Evolutionary conservation across 2,888 invertebrate genomes (phyloP).

Genomic region (Chrysomela aeneicollis): DNA sequence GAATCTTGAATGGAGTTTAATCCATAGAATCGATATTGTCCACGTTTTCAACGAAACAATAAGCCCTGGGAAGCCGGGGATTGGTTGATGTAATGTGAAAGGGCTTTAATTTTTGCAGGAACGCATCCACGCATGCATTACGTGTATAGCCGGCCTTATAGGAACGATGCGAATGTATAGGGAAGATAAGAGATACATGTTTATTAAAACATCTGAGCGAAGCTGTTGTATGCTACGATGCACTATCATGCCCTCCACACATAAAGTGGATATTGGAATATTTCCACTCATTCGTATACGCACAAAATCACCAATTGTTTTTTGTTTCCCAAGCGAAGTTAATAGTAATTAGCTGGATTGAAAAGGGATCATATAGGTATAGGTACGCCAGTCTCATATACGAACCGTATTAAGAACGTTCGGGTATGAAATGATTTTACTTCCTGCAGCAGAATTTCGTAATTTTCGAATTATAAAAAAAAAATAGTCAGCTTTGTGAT

Average conservation of each 20-base stretch:
- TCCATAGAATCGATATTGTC: background rate
- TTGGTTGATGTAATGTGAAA: background rate
- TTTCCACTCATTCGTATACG: background rate
- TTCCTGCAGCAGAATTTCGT: no score
- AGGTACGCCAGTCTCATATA: no score
- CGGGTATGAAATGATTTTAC: no score
- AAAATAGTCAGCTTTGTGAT: no score
- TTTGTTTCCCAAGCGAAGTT: no score
- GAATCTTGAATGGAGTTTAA: no score
- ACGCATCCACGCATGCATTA: constrained; percentile 5
- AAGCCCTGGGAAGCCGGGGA: background rate
- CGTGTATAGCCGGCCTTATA: background rate
- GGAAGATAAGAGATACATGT: constrained; percentile 6
- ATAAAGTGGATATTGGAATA: background rate
- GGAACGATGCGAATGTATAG: background rate
- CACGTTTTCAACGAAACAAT: constrained; percentile 1
- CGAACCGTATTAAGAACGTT: no score
- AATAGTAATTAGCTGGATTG: no score
- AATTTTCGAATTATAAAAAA: no score
- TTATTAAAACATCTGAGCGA: background rate
- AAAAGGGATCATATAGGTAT: no score
- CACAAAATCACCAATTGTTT: background rate
- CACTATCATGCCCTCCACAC: background rate
- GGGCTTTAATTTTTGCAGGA: constrained; percentile 5
- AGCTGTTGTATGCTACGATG: background rate